phyloP scores from a whole-genome alignment of 2,888 invertebrate species.

The Urechis unicinctus region DNA sequence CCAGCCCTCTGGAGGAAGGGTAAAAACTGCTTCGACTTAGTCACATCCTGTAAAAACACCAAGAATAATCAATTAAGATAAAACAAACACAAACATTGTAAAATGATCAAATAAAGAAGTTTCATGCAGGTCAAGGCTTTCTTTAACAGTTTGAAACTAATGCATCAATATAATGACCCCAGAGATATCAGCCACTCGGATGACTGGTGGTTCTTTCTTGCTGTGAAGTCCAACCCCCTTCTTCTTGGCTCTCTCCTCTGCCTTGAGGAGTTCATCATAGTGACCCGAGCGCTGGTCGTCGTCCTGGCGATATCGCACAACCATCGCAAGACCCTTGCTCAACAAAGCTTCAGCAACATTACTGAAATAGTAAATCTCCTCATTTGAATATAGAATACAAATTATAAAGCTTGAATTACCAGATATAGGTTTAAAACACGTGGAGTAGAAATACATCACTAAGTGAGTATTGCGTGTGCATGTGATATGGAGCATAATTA shows the following conservation, averaged over 20 bases:
- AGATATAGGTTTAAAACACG: no score
- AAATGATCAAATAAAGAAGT: not conserved
- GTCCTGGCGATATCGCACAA: slow-evolving; percentile 87
- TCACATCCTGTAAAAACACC: slow-evolving; percentile 59
- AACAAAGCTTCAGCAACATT: slow-evolving; percentile 93
- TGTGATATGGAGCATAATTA: slow-evolving; percentile 1
- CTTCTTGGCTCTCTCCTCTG: slow-evolving; percentile 88
- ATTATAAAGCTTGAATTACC: no score
- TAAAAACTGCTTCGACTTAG: slow-evolving; percentile 81
- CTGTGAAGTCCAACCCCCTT: slow-evolving; percentile 50
- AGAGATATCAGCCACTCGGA: slow-evolving; percentile 82
- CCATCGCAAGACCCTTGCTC: slow-evolving; percentile 80
- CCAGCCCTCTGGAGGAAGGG: slow-evolving; percentile 87
- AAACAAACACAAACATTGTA: not conserved
- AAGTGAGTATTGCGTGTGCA: no score
- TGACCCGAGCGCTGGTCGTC: slow-evolving; percentile 91
- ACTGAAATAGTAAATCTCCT: slow-evolving; percentile 53
- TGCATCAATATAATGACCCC: slow-evolving; percentile 50
- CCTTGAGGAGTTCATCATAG: slow-evolving; percentile 86
- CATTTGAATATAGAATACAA: no score
- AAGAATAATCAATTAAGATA: not conserved
- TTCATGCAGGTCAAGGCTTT: not conserved
- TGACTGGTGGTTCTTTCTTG: slow-evolving; percentile 70
- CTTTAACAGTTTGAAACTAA: not conserved
- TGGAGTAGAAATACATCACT: no score